Base-by-base conservation (phyloP, 2,113 vertebrate species). In the Rhinoderma darwinii region DNA sequence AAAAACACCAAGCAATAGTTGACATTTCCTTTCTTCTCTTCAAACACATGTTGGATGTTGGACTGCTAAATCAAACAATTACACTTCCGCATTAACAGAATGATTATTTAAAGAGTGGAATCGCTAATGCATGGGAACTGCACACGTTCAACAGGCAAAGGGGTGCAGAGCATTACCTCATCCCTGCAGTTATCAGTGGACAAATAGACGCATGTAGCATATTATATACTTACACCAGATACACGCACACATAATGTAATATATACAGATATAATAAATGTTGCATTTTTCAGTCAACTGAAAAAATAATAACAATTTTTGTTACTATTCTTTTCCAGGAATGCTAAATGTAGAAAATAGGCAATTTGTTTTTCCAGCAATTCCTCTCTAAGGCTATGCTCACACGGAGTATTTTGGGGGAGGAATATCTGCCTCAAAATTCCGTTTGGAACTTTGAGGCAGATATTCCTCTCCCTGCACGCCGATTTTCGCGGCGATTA, bases 11-110 rank as follows among this genome's bases (percentile, higher is more conserved):
- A 35, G 63, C 15, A 68, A 68, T 68, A 66, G 61, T 66, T 66
- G 63, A 32, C 63, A 68, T 68, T 68, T 68, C 30, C 63, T 68
- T 68, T 68, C 15, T 68, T 68, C 15, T 32, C 63, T 35, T 68
- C 30, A 35, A 68, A 32, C 27, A 68, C 63, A 1, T 47, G 44
- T 4, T 47, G 44, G 44, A 68, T 68, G 63, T 68, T 68, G 63
- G 63, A 68, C 63, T 68, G 14, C 63, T 68, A 68, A 68, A 17
- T 35, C 63, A 68, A 66, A 68, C 63, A 68, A 14, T 35, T 18
- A 35, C 30, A 35, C 14, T 68, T 68, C 63, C 63, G 63, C 30
- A 35, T 32, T 68, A 47, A 47, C 44, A 47, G 44, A 47, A 47
- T 47, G 44, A 47, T 47, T 47, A 47, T 47, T 47, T 47, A 68